A percentile compares a stretch with the other conserved stretches of the same genome.
Conservation (phyloP, 1,140 invertebrate species). For the Cotesia glomerata region DNA sequence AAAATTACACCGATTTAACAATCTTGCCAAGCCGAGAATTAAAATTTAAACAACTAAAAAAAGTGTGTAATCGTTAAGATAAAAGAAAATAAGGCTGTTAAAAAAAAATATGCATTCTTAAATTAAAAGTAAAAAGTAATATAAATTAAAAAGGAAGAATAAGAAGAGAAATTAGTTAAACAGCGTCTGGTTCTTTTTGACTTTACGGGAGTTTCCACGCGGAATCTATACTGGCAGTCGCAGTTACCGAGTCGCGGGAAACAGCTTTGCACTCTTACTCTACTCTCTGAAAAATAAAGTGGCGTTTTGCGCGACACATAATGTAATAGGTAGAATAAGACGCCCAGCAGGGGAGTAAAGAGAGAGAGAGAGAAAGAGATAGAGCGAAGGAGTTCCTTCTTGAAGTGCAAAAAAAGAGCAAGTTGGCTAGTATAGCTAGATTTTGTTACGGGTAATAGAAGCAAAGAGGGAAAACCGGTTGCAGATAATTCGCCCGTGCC, state of each 20-base stretch:
- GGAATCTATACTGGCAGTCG: neutral
- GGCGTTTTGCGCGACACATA: conserved; percentile 12
- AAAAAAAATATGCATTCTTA: neutral
- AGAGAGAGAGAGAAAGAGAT: conserved; percentile 7
- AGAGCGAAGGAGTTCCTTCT: neutral
- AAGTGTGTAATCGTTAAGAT: too few species aligned
- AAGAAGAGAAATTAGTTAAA: conserved; percentile 9
- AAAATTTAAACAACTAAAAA: neutral
- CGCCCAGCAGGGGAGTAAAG: neutral
- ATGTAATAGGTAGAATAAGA: neutral
- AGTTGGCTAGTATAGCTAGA: neutral
- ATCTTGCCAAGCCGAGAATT: neutral
- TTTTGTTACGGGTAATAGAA: neutral
- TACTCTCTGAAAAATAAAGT: conserved; percentile 23
- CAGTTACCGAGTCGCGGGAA: conserved; percentile 1
- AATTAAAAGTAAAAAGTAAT: neutral
- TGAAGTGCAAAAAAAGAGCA: neutral
- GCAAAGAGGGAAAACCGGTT: conserved; percentile 28
- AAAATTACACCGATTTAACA: conserved; percentile 10
- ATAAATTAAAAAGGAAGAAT: neutral
- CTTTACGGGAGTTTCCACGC: conserved; percentile 4
- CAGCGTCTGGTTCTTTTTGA: neutral
- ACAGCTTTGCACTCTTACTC: conserved; percentile 2
- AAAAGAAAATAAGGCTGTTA: neutral
- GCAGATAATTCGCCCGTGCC: conserved; percentile 29